Conservation (phyloP, 2,888 invertebrate species). For the Anaspis maculata region DNA sequence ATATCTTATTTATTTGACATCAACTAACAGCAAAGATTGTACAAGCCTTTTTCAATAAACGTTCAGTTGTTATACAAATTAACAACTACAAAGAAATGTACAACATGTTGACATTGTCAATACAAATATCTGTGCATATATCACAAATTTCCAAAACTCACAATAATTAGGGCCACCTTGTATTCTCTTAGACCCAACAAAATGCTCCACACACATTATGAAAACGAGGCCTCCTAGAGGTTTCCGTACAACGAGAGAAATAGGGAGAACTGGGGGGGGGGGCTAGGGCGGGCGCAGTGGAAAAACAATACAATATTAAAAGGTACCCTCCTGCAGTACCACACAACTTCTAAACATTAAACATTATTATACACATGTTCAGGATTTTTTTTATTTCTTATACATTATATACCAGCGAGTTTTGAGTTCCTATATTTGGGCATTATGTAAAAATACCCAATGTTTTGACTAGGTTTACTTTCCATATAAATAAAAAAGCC, state of each 20-base stretch:
- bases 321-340: too few relatives aligned
- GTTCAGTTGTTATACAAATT: conserved; percentile 35
- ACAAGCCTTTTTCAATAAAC: conserved; percentile 35
- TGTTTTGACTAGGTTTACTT: conserved; percentile 43
- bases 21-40: conserved; percentile 41
- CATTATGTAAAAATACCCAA: conserved; percentile 32
- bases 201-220: conserved; percentile 10
- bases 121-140: conserved; percentile 36
- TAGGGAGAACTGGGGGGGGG: too few relatives aligned
- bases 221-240: conserved; percentile 7
- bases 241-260: too few relatives aligned
- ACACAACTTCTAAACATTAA: conserved; percentile 34
- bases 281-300: neutral
- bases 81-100: conserved; percentile 36
- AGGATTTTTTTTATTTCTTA: conserved; percentile 47
- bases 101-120: conserved; percentile 41
- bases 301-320: too few relatives aligned
- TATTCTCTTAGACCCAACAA: too few relatives aligned
- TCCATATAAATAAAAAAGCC: conserved; percentile 32
- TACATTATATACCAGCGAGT: conserved; percentile 67
- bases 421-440: conserved; percentile 64
- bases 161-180: conserved; percentile 16
- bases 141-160: conserved; percentile 29
- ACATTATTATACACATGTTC: conserved; percentile 20
- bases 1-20: conserved; percentile 42